Evolutionary conservation across 2,113 vertebrate genomes (phyloP).

Genomic region (Arenaria interpres): DNA sequence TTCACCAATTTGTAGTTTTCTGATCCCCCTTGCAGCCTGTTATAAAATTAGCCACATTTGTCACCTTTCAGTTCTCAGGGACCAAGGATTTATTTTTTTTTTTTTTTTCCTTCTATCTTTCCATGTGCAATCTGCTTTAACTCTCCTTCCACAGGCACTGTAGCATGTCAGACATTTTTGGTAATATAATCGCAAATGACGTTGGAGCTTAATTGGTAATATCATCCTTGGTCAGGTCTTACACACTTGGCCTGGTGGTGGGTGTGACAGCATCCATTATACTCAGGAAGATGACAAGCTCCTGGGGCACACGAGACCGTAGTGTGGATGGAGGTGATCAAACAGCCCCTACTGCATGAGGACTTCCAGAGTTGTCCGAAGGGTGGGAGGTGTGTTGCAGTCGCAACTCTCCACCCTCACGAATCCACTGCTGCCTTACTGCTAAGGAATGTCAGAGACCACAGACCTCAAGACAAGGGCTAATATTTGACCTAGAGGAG

Average conservation of each 20-base stretch:
- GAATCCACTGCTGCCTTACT: not conserved
- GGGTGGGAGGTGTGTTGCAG: not conserved
- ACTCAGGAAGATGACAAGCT: not conserved
- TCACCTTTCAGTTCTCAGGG: not conserved
- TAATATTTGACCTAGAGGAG: not conserved
- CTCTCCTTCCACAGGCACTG: not conserved
- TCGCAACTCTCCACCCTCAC: not conserved
- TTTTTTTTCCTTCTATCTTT: not conserved
- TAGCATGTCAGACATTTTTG: not conserved
- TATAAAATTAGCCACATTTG: not conserved
- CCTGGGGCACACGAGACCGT: rapidly evolving
- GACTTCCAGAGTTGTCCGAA: not conserved
- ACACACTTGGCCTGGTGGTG: not conserved
- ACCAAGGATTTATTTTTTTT: not conserved
- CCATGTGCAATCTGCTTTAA: not conserved
- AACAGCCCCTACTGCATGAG: not conserved
- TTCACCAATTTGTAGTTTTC: not conserved
- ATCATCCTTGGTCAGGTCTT: not conserved
- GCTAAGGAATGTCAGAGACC: not conserved
- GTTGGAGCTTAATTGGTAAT: not conserved
- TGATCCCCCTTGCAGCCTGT: not conserved
- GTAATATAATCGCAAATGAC: not conserved
- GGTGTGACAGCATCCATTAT: rapidly evolving
- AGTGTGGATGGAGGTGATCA: not conserved
- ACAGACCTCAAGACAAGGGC: not conserved